Conservation (phyloP, 2,797 vertebrate genomes). For the Parauchenoglanis ngamensis region DNA sequence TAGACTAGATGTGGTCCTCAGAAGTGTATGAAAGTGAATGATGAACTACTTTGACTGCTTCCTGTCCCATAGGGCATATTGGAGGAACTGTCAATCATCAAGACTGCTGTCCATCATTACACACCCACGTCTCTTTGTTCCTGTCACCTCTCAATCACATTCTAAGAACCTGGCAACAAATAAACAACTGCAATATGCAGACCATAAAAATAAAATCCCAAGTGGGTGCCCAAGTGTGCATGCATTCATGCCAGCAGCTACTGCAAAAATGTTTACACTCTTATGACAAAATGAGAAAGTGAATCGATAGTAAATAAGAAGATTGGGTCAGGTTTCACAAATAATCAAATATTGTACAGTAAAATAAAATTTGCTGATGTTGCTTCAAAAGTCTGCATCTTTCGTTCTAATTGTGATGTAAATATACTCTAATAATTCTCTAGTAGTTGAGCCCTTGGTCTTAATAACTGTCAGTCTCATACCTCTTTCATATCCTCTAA, state of each 20-base stretch:
- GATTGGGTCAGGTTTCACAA: background rate
- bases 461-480: background rate
- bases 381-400: background rate
- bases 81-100: slow-evolving; percentile 54
- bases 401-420: background rate
- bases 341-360: background rate
- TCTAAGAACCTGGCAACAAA: slow-evolving; percentile 44
- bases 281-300: background rate
- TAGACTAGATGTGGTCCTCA: slow-evolving; percentile 32
- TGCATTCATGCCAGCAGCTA: background rate
- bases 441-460: background rate
- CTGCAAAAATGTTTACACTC: background rate
- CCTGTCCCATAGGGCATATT: slow-evolving; percentile 46
- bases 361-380: background rate
- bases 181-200: slow-evolving; percentile 55
- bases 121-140: slow-evolving; percentile 62
- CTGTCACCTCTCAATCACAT: slow-evolving; percentile 38
- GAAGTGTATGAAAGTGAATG: slow-evolving; percentile 45
- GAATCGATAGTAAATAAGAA: background rate
- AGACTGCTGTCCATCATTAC: slow-evolving; percentile 59
- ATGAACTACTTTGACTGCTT: slow-evolving; percentile 41
- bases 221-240: background rate
- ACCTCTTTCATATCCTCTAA: slow-evolving; percentile 8
- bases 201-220: slow-evolving; percentile 23
- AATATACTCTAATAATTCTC: too few relatives aligned